Conservation (phyloP, 1,140 invertebrate genomes). For the Triops longicaudatus region DNA sequence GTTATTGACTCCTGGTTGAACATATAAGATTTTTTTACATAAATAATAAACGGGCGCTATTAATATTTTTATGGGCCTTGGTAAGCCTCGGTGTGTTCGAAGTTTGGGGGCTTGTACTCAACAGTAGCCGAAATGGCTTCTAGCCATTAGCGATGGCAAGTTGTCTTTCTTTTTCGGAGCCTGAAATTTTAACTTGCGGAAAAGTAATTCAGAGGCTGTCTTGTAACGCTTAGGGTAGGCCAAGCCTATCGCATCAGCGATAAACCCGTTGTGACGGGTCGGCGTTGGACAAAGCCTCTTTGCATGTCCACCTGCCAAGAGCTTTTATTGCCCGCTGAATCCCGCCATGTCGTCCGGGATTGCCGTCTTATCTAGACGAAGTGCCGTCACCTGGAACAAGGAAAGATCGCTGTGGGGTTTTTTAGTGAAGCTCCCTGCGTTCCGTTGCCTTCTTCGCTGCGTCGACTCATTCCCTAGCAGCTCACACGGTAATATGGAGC, state of each 20-base stretch:
- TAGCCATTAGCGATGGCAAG: neutral
- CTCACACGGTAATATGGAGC: neutral
- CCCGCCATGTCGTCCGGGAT: slow-evolving; percentile 9
- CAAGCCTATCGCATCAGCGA: neutral
- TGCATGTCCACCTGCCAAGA: slow-evolving; percentile 14
- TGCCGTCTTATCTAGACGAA: slow-evolving; percentile 10
- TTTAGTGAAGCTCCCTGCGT: neutral
- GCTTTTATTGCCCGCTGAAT: slow-evolving; percentile 15
- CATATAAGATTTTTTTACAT: too few species aligned
- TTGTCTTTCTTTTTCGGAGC: neutral
- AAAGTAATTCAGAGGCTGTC: slow-evolving; percentile 15
- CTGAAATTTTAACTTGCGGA: neutral
- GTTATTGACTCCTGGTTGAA: too few species aligned
- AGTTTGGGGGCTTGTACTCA: neutral
- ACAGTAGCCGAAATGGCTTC: neutral
- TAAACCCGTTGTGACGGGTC: slow-evolving; percentile 14
- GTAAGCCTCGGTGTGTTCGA: neutral
- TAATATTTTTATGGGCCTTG: neutral
- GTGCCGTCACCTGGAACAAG: slow-evolving; percentile 13
- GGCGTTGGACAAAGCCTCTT: slow-evolving; percentile 10
- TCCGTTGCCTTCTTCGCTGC: neutral
- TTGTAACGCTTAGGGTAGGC: neutral
- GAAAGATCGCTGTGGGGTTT: neutral
- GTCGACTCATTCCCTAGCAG: neutral
- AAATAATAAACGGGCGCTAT: too few species aligned